Evolutionary conservation across 2,113 vertebrate genomes (phyloP), one percentile per base, ranked within the genome.

Genomic region (Gymnarchus niloticus): DNA sequence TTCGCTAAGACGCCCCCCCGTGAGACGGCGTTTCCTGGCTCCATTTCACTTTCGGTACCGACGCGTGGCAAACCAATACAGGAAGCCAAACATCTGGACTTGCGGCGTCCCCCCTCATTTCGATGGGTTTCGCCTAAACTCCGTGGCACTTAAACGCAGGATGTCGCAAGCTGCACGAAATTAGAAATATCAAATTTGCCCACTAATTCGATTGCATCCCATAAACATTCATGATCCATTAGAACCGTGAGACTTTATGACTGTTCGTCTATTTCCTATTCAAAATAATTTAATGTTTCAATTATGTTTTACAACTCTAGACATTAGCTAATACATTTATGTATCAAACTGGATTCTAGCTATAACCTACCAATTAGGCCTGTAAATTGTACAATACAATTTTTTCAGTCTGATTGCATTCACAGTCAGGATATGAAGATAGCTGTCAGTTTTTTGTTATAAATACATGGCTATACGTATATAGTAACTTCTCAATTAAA

Each of bases 1-100:
- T 89, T 90, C 81, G 89, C 82, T 37, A 83, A 54, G 44, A 87
- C 14, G 0, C 23, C 83, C 85, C 86, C 37, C 61, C 89, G 51
- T 49, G 85, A 48, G 69, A 80, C 14, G 78, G 57, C 9, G 41
- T 28, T 85, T 85, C 84, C 84, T 85, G 83, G 69, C 33, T 52
- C 33, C 37, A 37, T 57, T 80, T 17, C n/a, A 78, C 6, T 28
- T 77, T 85, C 84, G 10, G 6, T 56, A 54, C 23, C 48, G 9
- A 44, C 25, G 46, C 23, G 21, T 57, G 37, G 23, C 23, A 9
- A 5, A 12, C 0, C 9, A 37, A 56, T 37, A 21, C 52, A 57
- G 52, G 73, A 78, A 57, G 37, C 41, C 6, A 33, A 78, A 25
- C 84, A 78, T 52, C 21, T 56, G 23, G 7, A 44, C 61, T 46